These are phyloP conservation scores for Antennarius striatus DNA, from an alignment of 2,113 vertebrate species.

Conservation along the genomic window DNA sequence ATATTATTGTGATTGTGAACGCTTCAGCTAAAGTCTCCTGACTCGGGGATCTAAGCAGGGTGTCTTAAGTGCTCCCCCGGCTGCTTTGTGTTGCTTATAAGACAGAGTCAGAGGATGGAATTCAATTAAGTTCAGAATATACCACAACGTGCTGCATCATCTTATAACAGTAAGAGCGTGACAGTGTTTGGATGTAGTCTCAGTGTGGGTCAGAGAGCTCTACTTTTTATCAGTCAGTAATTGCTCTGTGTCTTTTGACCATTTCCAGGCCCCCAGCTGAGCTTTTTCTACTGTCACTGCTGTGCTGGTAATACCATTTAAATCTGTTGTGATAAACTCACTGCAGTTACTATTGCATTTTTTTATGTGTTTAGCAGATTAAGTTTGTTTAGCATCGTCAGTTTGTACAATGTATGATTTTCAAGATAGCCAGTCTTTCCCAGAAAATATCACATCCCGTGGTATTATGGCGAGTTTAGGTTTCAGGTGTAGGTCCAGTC, in stretches of 20 bases:
- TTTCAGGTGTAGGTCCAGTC: no score
- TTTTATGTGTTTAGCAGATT: no score
- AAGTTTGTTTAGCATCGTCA: no score
- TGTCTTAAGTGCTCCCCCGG: conserved; percentile 80
- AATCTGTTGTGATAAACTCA: no score
- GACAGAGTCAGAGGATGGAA: conserved; percentile 67
- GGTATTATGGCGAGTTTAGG: no score
- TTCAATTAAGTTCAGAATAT: conserved; percentile 73
- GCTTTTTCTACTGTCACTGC: background rate
- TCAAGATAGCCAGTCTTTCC: no score
- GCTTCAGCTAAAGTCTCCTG: conserved; percentile 65
- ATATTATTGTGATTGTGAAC: conserved; percentile 72
- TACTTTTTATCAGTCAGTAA: background rate
- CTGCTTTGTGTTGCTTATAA: conserved; percentile 74
- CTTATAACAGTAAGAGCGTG: conserved; percentile 52
- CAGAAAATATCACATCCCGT: no score
- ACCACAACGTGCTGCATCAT: conserved; percentile 48
- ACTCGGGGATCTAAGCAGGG: conserved; percentile 58
- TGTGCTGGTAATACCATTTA: no score
- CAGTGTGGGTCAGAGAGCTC: conserved; percentile 2
- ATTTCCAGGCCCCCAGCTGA: background rate
- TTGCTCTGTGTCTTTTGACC: background rate
- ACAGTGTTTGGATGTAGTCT: conserved; percentile 40
- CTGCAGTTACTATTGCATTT: no score
- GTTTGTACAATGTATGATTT: no score